phyloP scores from a whole-genome alignment of 2,888 invertebrate genomes.

The Himalopsyche japonica region DNA sequence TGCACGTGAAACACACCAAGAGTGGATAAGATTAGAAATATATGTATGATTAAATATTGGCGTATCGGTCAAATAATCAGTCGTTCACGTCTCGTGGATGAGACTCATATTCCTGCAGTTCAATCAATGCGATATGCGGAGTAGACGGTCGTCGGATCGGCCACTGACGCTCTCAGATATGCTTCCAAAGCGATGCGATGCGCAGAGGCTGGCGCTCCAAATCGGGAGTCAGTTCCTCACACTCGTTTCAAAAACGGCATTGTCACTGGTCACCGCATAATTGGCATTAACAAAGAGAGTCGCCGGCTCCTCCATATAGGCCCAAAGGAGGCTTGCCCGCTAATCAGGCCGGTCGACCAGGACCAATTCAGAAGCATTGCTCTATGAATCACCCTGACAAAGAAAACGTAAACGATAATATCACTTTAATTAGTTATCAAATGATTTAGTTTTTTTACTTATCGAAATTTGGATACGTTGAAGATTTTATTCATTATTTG shows the following conservation, averaged over 20 bases:
- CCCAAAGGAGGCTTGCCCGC: conserved; percentile 7
- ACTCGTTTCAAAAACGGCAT: conserved; percentile 33
- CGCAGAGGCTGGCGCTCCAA: not conserved
- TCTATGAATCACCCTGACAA: not conserved
- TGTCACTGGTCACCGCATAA: conserved; percentile 24
- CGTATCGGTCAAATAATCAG: not conserved
- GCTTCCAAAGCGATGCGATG: conserved; percentile 26
- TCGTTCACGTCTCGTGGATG: not conserved
- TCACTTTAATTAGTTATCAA: no score
- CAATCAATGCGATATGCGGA: not conserved
- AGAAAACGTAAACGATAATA: not conserved
- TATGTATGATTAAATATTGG: no score
- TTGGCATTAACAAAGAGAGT: conserved; percentile 36
- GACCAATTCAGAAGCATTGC: not conserved
- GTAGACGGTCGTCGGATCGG: not conserved
- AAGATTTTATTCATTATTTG: no score
- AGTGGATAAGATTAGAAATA: no score
- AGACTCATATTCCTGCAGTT: not conserved
- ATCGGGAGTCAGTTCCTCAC: not conserved
- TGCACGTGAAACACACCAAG: no score
- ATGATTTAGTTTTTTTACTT: no score
- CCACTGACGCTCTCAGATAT: not conserved
- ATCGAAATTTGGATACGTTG: no score
- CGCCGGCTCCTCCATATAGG: conserved; percentile 3
- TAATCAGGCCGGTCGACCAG: conserved; percentile 14